Evolutionary conservation across 2,797 vertebrate genomes (phyloP).

Genomic region (Pangasius sanitwongsei): DNA sequence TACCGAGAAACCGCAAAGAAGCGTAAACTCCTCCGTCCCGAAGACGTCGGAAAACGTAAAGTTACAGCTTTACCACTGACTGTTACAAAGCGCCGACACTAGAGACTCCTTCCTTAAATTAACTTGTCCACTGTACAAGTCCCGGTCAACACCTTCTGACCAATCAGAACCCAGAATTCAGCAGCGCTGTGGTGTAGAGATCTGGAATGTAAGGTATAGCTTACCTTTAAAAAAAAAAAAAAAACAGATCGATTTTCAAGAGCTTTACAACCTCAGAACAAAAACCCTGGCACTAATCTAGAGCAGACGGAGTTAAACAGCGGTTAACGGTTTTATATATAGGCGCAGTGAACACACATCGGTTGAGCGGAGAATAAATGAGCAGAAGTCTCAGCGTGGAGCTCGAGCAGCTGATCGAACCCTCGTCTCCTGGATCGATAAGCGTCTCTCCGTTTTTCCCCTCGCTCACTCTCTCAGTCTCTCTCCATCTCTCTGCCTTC

Average conservation of each 20-base stretch:
- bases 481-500: not conserved
- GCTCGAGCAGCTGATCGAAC: conserved; percentile 20
- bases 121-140: too few relatives aligned
- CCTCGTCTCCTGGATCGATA: conserved; percentile 14
- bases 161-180: not conserved
- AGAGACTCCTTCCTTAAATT: not conserved
- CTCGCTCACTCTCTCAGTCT: not conserved
- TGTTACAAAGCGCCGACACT: not conserved
- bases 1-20: not conserved
- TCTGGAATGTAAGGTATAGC: not conserved
- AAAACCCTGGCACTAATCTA: not conserved
- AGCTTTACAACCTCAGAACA: not conserved
- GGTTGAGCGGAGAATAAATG: not conserved
- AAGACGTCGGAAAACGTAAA: too few relatives aligned
- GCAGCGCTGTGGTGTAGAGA: not conserved
- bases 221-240: not conserved
- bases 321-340: not conserved
- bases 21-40: too few relatives aligned
- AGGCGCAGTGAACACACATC: not conserved
- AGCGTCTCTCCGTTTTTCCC: not conserved
- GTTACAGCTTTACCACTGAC: too few relatives aligned
- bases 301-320: not conserved
- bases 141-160: not conserved
- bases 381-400: conserved; percentile 8
- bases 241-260: not conserved